Evolutionary conservation across 92 coral and sea anemone genomes (phyloP).

Genomic region (Plumapathes pennacea): DNA sequence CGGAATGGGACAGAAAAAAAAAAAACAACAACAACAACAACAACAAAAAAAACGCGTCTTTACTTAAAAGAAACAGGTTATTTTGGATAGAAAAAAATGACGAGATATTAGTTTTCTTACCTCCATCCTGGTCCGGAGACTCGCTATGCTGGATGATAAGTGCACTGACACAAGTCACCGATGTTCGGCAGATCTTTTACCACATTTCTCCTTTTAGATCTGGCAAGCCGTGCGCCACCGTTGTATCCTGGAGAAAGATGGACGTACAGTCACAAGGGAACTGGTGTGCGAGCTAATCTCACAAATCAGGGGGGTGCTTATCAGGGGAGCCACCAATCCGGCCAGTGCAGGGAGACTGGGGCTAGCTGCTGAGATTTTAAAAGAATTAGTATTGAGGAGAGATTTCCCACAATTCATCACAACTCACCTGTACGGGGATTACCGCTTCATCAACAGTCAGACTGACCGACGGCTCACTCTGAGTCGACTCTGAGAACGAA

Average conservation of each 20-base stretch:
- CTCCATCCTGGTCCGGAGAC: too few relatives aligned
- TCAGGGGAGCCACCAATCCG: constrained; percentile 17
- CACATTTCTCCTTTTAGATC: constrained; percentile 20
- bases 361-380: constrained; percentile 54
- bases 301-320: constrained; percentile 24
- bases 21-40: too few relatives aligned
- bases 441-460: constrained; percentile 17
- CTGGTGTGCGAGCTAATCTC: constrained; percentile 32
- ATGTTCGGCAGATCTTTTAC: too few relatives aligned
- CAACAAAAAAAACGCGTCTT: too few relatives aligned
- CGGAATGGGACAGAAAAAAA: too few relatives aligned
- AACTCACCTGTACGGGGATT: constrained; percentile 68
- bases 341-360: constrained; percentile 35
- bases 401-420: constrained; percentile 83
- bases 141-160: too few relatives aligned
- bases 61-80: too few relatives aligned
- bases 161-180: too few relatives aligned
- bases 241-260: constrained; percentile 65
- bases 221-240: constrained; percentile 89
- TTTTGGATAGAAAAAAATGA: too few relatives aligned
- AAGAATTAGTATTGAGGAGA: constrained; percentile 57
- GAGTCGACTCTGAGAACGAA: too few relatives aligned
- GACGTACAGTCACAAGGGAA: constrained; percentile 55
- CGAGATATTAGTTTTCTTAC: too few relatives aligned
- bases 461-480: too few relatives aligned